These are phyloP conservation scores for Chlamydotis undulata DNA, from an alignment of 2,113 vertebrate genomes.

Conservation along the genomic window DNA sequence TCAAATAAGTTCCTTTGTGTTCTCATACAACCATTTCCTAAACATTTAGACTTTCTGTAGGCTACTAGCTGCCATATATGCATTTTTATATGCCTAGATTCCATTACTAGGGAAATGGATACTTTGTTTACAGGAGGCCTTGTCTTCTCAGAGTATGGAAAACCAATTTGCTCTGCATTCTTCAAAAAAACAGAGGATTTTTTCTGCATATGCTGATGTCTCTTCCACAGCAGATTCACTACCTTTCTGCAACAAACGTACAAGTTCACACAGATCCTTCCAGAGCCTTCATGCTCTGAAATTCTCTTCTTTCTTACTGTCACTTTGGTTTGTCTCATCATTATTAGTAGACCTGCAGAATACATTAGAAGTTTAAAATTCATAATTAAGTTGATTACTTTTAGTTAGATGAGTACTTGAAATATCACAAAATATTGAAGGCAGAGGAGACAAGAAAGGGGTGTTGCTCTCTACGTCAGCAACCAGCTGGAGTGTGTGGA, in stretches of 20 bases:
- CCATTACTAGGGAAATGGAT: not conserved
- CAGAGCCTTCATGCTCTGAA: constrained; percentile 53
- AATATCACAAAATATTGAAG: not conserved
- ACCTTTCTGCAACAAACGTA: constrained; percentile 45
- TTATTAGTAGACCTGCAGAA: constrained; percentile 41
- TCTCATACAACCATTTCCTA: not conserved
- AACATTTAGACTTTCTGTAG: not conserved
- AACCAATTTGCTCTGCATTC: not conserved
- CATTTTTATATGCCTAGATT: not conserved
- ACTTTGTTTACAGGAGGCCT: not conserved
- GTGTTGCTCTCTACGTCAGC: too few relatives aligned
- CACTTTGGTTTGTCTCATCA: constrained; percentile 37
- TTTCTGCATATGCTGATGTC: not conserved
- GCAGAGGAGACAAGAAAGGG: too few relatives aligned
- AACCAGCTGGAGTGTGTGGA: too few relatives aligned
- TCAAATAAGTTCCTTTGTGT: not conserved
- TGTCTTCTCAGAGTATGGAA: not conserved
- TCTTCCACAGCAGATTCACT: constrained; percentile 42
- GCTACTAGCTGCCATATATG: not conserved
- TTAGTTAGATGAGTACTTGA: not conserved
- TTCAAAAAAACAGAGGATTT: not conserved
- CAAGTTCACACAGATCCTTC: constrained; percentile 38
- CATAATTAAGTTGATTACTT: not conserved
- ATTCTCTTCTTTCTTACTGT: constrained; percentile 42
- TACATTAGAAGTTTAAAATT: constrained; percentile 36